These are phyloP conservation scores for Polietes domitor DNA, from an alignment of 2,888 invertebrate species.

Conservation along the genomic window DNA sequence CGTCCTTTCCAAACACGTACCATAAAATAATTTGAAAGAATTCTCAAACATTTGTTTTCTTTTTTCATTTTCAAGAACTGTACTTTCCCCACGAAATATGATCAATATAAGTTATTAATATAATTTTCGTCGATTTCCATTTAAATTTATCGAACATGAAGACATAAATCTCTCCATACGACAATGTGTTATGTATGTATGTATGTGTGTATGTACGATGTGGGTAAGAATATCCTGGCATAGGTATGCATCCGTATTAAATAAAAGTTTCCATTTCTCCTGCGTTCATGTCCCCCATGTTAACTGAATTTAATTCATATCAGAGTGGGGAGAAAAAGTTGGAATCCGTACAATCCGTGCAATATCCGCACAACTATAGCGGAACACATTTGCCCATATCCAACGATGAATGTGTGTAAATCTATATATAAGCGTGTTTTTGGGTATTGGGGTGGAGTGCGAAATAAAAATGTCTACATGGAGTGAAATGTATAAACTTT, in stretches of 20 bases:
- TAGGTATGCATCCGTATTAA: neutral
- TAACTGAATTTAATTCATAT: slow-evolving; percentile 7
- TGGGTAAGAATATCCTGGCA: neutral
- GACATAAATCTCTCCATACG: neutral
- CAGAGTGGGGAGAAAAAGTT: neutral
- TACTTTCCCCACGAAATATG: neutral
- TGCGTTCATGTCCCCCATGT: neutral
- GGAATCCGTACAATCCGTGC: neutral
- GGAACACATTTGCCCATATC: neutral
- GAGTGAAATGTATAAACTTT: neutral
- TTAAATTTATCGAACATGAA: slow-evolving; percentile 11
- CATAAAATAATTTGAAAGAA: too few relatives aligned
- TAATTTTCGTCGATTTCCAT: slow-evolving; percentile 7
- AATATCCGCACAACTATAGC: neutral
- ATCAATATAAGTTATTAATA: slow-evolving; percentile 9
- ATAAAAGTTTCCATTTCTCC: slow-evolving; percentile 22
- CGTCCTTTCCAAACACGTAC: too few relatives aligned
- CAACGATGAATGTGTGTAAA: neutral
- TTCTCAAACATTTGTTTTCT: too few relatives aligned
- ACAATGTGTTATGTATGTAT: neutral
- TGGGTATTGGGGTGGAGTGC: too few relatives aligned
- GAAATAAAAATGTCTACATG: too few relatives aligned
- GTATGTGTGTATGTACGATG: neutral
- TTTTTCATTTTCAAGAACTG: too few relatives aligned
- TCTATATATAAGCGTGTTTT: too few relatives aligned